Evolutionary conservation across 30 jellyfish, hydroid and myxozoan genomes (phyloP).

Genomic region (Aurelia aurita): DNA sequence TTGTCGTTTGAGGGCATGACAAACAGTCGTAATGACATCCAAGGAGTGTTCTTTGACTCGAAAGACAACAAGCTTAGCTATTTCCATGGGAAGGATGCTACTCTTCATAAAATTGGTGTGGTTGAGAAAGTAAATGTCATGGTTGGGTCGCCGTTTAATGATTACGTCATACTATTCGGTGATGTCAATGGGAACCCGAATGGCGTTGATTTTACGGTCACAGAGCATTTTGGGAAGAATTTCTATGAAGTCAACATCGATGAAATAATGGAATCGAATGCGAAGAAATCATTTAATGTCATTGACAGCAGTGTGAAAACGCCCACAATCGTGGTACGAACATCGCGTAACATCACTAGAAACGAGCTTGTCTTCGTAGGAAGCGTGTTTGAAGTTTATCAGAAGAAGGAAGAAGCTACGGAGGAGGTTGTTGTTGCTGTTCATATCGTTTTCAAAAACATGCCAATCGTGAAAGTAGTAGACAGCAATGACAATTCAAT

Average conservation of each 20-base stretch:
- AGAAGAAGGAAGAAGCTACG: background rate
- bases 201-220: slow-evolving; percentile 53
- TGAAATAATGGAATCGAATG: slow-evolving; percentile 8
- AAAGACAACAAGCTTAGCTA: slow-evolving; percentile 62
- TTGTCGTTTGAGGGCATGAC: slow-evolving; percentile 72
- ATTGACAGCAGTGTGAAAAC: slow-evolving; percentile 65
- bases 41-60: slow-evolving; percentile 62
- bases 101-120: slow-evolving; percentile 46
- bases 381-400: slow-evolving; percentile 20
- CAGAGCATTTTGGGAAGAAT: slow-evolving; percentile 54
- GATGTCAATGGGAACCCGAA: slow-evolving; percentile 54
- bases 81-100: slow-evolving; percentile 49
- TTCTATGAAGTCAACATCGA: slow-evolving; percentile 65
- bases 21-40: slow-evolving; percentile 31
- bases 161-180: slow-evolving; percentile 60
- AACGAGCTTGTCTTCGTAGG: slow-evolving; percentile 65
- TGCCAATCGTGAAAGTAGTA: slow-evolving; percentile 50
- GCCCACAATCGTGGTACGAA: slow-evolving; percentile 73
- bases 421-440: slow-evolving; percentile 22
- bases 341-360: slow-evolving; percentile 34
- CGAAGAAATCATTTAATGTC: slow-evolving; percentile 11
- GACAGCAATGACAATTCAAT: slow-evolving; percentile 49
- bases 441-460: slow-evolving; percentile 39
- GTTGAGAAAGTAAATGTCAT: slow-evolving; percentile 41
- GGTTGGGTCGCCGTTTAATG: slow-evolving; percentile 67